These are phyloP conservation scores for Leptinotarsa juncta DNA, from an alignment of 2,888 invertebrate genomes.

Conservation along the genomic window DNA sequence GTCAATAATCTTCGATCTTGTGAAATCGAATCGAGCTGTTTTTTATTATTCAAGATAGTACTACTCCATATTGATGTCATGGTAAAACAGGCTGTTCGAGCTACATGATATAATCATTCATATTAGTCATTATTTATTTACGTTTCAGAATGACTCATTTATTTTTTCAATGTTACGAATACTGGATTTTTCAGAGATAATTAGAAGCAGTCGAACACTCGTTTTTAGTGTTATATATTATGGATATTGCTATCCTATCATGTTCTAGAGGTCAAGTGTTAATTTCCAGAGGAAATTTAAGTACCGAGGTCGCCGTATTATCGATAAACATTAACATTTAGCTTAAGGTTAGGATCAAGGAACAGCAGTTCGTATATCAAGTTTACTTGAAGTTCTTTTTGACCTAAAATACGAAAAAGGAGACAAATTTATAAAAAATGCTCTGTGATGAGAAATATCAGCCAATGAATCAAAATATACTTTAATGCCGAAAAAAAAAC, in stretches of 20 bases:
- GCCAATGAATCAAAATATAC: no score
- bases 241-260: constrained; percentile 3
- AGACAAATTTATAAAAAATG: not conserved
- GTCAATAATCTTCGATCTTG: not conserved
- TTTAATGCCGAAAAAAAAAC: no score
- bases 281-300: constrained; percentile 4
- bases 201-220: not conserved
- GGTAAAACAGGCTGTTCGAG: constrained; percentile 7
- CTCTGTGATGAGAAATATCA: no score
- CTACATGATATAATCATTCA: constrained; percentile 4
- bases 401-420: not conserved
- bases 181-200: constrained; percentile 10
- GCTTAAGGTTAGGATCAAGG: constrained; percentile 6
- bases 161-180: constrained; percentile 7
- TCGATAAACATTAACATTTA: not conserved
- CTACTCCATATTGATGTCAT: constrained; percentile 13
- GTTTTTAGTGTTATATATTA: constrained; percentile 7
- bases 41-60: constrained; percentile 6
- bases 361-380: not conserved
- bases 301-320: not conserved
- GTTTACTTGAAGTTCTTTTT: not conserved
- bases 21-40: not conserved
- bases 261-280: constrained; percentile 1
- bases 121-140: constrained; percentile 16
- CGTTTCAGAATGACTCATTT: constrained; percentile 1